Evolutionary conservation across 2,113 vertebrate species (phyloP).

Genomic region (Cairina moschata): DNA sequence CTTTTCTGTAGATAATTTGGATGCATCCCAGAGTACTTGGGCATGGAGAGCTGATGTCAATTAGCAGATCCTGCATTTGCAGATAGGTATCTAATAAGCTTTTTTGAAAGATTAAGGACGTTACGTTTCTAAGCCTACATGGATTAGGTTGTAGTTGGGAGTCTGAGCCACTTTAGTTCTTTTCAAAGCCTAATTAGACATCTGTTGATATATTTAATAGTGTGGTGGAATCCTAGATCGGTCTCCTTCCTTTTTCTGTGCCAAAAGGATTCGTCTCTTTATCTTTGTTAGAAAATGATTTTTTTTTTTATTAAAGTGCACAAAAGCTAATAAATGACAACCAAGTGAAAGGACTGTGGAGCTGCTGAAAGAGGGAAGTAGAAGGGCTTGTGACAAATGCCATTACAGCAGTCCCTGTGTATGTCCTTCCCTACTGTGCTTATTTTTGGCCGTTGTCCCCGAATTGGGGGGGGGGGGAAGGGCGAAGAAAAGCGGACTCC

Average conservation of each 20-base stretch:
- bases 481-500: too few species aligned
- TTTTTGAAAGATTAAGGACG: neutral
- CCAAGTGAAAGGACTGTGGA: neutral
- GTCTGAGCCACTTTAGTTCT: neutral
- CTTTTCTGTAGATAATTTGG: neutral
- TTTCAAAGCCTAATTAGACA: neutral
- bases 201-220: accelerated
- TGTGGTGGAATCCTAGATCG: neutral
- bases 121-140: neutral
- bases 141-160: neutral
- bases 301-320: neutral
- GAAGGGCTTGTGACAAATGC: neutral
- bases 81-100: neutral
- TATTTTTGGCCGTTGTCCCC: neutral
- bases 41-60: neutral
- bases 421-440: neutral
- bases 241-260: neutral
- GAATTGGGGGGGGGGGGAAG: neutral
- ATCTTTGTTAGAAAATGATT: neutral
- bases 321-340: neutral
- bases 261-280: neutral
- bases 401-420: accelerated
- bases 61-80: neutral
- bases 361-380: neutral
- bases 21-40: neutral